Evolutionary conservation across 2,113 vertebrate species (phyloP), one percentile per base, ranked within the genome.

Genomic region (Nycticebus coucang): DNA sequence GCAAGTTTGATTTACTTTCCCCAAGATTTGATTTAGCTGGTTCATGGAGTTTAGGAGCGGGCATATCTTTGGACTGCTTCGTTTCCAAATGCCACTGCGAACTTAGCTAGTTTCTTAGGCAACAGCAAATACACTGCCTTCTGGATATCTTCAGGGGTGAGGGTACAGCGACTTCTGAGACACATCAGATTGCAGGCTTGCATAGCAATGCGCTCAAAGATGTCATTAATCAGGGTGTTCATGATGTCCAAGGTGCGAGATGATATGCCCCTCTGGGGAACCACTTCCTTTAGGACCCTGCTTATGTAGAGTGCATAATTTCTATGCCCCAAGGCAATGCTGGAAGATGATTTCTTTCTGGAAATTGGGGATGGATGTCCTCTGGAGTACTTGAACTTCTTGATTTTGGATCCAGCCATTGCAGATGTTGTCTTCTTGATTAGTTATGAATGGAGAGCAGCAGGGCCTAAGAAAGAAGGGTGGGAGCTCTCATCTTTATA

Each of bases 221-320:
- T 71, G 71, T 91, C 1, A 0, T 96, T 96, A 93, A 97, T 93
- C 19, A 97, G 3, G 50, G 15, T n/a, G n/a, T 97, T 98, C 33
- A 97, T 77, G 66, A 96, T 0, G 30, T 91, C 83, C 75, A 94
- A 0, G 17, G 97, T 94, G 2, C 2, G 12, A 41, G 71, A 96
- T 8, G 89, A 85, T n/a, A 97, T 81, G 78, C 35, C 0, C 0
- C 18, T 91, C 13, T 68, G 17, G 55, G 97, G 95, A 83, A 50
- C 82, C 62, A 97, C 94, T 81, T 97, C 96, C 50, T 95, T 98
- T 13, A 92, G 66, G 80, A 98, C 84, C 66, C 94, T 96, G 37
- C 11, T 96, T 24, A 97, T 2, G 8, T 97, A 97, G 66, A 57
- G 96, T 33, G 91, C 93, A 7, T 97, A 97, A 77, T 97, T 97